Evolutionary conservation across 2,888 invertebrate species (phyloP).

Genomic region (Nasonovia ribisnigri): DNA sequence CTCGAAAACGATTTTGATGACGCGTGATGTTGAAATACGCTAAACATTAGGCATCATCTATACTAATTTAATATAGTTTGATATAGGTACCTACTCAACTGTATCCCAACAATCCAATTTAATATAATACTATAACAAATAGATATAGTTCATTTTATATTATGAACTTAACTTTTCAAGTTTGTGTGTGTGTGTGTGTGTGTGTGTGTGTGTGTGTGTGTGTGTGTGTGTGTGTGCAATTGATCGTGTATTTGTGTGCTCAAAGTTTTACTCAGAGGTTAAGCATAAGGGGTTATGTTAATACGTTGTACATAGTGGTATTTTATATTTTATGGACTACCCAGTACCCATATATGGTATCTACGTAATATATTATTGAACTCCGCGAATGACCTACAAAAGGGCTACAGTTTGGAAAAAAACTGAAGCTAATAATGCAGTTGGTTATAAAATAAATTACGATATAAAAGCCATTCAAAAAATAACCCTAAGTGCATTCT

Average conservation of each 20-base stretch:
- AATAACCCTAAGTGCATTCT: conserved; percentile 37
- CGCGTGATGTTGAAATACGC: too few relatives aligned
- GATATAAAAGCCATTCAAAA: conserved; percentile 39
- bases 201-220: neutral
- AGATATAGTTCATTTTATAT: too few relatives aligned
- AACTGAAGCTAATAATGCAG: neutral
- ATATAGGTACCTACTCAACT: too few relatives aligned
- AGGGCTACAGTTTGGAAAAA: neutral
- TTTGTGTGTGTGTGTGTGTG: neutral
- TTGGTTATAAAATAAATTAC: conserved; percentile 32
- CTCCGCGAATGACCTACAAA: conserved; percentile 24
- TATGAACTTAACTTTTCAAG: neutral
- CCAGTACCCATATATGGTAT: neutral
- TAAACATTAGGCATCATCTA: too few relatives aligned
- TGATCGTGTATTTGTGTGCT: neutral
- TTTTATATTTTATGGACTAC: conserved; percentile 2
- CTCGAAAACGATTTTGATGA: too few relatives aligned
- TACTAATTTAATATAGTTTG: too few relatives aligned
- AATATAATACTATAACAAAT: neutral
- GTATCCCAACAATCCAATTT: neutral
- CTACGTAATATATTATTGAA: neutral
- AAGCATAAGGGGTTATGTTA: neutral
- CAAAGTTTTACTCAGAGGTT: neutral
- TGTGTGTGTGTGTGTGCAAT: neutral
- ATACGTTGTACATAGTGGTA: neutral